Evolutionary conservation across 1,140 invertebrate genomes (phyloP), one percentile per base, ranked within the genome.

Genomic region (Alviniconcha marisindica): DNA sequence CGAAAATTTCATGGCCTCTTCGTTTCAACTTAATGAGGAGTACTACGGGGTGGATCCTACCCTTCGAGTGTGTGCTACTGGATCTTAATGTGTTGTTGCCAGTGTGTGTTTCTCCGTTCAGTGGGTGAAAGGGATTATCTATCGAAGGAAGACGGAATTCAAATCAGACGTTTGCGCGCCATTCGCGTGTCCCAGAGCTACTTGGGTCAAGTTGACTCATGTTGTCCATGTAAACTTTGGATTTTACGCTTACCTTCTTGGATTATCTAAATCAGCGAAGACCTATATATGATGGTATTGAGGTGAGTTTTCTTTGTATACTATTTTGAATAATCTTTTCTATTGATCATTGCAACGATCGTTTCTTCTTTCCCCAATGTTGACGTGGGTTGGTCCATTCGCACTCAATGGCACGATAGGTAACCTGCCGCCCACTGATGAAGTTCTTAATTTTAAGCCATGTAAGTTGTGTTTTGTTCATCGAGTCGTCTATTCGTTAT

Each of bases 101-200:
- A 21, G 33, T 66, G 60, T 60, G 33, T 56, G 38, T 63, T 80
- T 66, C 56, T 80, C 56, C 40, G n/a, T 44, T 80, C 78, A 66
- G 31, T 80, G 42, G 38, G 60, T 33, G 10, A 66, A 44, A 80
- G 28, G 78, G 78, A 80, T 38, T 80, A 80, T 80, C 78, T 38
- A 38, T 31, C 21, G 38, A 60, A 28, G 78, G 36, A 80, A 80
- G 60, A 80, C 78, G 78, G 56, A 80, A 80, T 80, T 80, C 78
- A 80, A 80, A 80, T 80, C 78, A 80, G 78, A 66, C 78, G 78
- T 80, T 80, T 80, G 78, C 78, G 78, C 78, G 78, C 78, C 78
- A 80, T 80, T 80, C 78, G 78, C 56, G 56, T 44, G 78, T 80
- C 78, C 78, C 78, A 80, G 56, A 69, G 40, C 78, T 31, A 48